Conservation (phyloP, 2,797 vertebrate genomes). For the Sebastes taczanowskii region DNA sequence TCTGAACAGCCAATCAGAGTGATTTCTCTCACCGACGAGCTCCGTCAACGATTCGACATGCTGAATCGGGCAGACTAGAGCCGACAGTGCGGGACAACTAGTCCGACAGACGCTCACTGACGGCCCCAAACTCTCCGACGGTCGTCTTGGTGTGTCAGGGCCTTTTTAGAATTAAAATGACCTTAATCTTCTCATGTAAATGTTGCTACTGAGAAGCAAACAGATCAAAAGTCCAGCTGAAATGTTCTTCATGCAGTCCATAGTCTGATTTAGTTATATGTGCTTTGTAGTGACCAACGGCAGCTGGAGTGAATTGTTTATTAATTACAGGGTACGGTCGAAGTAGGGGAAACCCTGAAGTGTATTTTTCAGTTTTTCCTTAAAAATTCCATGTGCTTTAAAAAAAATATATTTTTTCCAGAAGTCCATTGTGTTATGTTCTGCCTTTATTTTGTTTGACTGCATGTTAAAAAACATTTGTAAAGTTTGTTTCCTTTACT, state of each 20-base stretch:
- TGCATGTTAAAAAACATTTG: not conserved
- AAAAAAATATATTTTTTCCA: not conserved
- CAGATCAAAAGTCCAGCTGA: not conserved
- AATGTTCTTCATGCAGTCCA: not conserved
- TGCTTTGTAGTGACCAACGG: not conserved
- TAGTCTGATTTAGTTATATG: not conserved
- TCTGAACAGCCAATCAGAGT: too few relatives aligned
- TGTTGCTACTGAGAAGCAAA: not conserved
- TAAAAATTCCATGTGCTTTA: not conserved
- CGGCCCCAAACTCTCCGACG: too few relatives aligned
- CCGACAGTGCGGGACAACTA: too few relatives aligned
- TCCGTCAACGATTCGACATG: too few relatives aligned
- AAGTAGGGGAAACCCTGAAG: not conserved
- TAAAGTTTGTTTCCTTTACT: not conserved
- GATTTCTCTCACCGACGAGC: too few relatives aligned
- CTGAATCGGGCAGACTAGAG: too few relatives aligned
- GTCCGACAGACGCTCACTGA: too few relatives aligned
- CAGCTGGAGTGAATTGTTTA: not conserved
- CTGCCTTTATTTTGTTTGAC: not conserved
- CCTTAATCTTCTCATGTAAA: not conserved
- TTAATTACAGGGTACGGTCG: slow-evolving; percentile 2
- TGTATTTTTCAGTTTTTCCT: not conserved
- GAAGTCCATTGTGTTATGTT: not conserved
- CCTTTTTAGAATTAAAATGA: not conserved
- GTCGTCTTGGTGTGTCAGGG: too few relatives aligned